Evolutionary conservation across 1,140 invertebrate species (phyloP).

Genomic region (Octopus bimaculoides): DNA sequence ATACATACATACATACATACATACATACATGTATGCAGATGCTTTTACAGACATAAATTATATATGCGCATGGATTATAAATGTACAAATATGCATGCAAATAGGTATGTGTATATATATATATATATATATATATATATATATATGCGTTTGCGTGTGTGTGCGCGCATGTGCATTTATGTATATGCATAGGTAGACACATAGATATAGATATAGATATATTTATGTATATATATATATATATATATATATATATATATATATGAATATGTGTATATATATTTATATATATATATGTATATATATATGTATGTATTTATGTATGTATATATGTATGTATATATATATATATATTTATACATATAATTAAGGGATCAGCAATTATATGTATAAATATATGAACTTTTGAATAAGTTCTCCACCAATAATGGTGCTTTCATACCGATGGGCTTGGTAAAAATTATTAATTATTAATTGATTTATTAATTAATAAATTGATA

Average conservation of each 20-base stretch:
- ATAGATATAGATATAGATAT: neutral
- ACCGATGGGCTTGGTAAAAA: too few species aligned
- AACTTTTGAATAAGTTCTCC: too few species aligned
- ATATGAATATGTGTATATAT: neutral
- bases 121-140: conserved; percentile 5
- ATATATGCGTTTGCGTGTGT: neutral
- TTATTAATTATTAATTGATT: too few species aligned
- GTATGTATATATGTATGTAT: neutral
- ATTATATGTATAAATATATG: too few species aligned
- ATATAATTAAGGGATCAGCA: too few species aligned
- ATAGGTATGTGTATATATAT: neutral
- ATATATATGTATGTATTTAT: neutral
- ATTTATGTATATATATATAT: neutral
- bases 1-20: neutral
- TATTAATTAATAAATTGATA: too few species aligned
- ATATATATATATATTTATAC: conserved; percentile 3
- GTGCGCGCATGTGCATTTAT: neutral
- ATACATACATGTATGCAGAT: neutral
- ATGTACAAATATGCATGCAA: neutral
- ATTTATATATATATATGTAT: neutral
- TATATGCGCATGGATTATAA: neutral
- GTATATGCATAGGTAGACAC: neutral
- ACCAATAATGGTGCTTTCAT: too few species aligned
- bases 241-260: neutral
- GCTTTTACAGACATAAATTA: neutral